Conservation (phyloP, 2,113 vertebrate genomes). For the Holacanthus passer region DNA sequence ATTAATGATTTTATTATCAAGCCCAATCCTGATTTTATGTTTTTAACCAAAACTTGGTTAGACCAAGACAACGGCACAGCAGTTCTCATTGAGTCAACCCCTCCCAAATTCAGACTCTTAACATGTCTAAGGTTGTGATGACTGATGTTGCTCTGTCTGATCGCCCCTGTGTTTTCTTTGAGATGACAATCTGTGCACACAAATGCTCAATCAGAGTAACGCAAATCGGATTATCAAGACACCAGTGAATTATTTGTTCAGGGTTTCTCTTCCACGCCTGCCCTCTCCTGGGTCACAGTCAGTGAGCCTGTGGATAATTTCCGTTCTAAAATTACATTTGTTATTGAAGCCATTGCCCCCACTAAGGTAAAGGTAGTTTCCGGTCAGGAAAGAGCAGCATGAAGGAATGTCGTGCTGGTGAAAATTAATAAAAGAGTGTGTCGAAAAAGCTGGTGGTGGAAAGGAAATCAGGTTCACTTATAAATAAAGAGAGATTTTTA, state of each 20-base stretch:
- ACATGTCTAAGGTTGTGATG: not conserved
- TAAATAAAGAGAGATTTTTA: not conserved
- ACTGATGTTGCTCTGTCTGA: not conserved
- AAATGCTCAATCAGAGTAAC: not conserved
- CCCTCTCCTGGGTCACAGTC: not conserved
- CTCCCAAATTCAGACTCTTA: not conserved
- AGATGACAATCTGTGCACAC: not conserved
- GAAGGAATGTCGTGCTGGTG: not conserved
- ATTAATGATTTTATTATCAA: not conserved
- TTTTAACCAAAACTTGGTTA: not conserved
- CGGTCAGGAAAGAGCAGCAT: not conserved
- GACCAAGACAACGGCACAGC: not conserved
- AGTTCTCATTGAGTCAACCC: not conserved
- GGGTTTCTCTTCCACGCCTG: not conserved
- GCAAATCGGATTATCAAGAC: too few relatives aligned
- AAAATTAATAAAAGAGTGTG: not conserved
- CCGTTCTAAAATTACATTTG: not conserved
- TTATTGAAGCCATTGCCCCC: not conserved
- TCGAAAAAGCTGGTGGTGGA: not conserved
- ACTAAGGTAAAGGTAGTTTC: not conserved
- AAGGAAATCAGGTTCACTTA: not conserved
- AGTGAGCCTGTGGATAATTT: not conserved
- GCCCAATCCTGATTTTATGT: not conserved
- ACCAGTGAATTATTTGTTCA: not conserved
- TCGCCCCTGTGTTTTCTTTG: not conserved